A percentile compares a stretch with the other conserved stretches of the same genome.
phyloP scores from a whole-genome alignment of 1,140 invertebrate species.

The Halesus radiatus region DNA sequence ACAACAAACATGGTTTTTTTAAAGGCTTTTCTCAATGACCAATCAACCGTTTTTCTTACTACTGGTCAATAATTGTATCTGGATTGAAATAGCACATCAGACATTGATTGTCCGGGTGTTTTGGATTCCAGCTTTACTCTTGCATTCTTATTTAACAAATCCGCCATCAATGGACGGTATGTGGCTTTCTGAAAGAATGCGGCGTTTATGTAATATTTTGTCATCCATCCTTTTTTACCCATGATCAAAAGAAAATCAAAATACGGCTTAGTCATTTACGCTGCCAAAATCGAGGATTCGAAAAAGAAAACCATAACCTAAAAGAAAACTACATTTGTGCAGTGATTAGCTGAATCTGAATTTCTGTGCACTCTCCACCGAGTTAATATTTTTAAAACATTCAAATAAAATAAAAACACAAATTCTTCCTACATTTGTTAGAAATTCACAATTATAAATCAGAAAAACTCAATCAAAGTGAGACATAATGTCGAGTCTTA shows the following conservation, averaged over 20 bases:
- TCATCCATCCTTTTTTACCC: neutral
- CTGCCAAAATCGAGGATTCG: neutral
- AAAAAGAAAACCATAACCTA: neutral
- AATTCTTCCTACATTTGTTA: neutral
- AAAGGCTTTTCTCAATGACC: too few relatives aligned
- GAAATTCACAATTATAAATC: neutral
- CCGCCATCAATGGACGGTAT: too few relatives aligned
- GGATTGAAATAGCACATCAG: neutral
- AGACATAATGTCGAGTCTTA: neutral
- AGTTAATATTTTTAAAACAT: neutral
- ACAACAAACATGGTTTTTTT: too few relatives aligned
- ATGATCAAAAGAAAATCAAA: neutral
- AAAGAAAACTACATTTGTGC: too few relatives aligned
- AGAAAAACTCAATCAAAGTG: neutral
- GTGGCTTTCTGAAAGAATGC: neutral
- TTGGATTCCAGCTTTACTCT: too few relatives aligned
- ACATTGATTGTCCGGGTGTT: too few relatives aligned
- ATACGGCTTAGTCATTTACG: neutral
- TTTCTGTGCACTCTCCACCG: too few relatives aligned
- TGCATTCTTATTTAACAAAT: too few relatives aligned
- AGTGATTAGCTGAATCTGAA: too few relatives aligned
- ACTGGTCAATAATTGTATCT: neutral
- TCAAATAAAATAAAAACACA: neutral
- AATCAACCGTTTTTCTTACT: too few relatives aligned
- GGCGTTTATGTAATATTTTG: neutral